These are phyloP conservation scores for Pedionomus torquatus DNA, from an alignment of 2,113 vertebrate species.

Conservation along the genomic window DNA sequence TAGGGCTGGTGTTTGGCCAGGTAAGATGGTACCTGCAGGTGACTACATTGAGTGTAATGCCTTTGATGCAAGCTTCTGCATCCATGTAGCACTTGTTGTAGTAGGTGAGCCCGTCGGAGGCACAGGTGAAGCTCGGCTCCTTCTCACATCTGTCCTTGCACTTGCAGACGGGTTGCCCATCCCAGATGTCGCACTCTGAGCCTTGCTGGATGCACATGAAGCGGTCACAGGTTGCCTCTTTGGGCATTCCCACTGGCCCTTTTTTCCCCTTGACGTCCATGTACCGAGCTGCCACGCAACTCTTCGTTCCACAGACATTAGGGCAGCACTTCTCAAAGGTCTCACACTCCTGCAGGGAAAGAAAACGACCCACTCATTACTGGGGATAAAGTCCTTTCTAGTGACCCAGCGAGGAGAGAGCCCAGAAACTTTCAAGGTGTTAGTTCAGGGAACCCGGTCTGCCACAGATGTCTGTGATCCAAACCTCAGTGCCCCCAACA, in stretches of 20 bases:
- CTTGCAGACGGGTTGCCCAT: slow-evolving; percentile 92
- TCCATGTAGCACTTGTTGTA: slow-evolving; percentile 99
- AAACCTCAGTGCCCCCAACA: background rate
- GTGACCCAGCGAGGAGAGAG: background rate
- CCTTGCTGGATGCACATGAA: slow-evolving; percentile 96
- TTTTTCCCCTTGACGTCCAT: slow-evolving; percentile 85
- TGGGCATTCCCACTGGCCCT: slow-evolving; percentile 87
- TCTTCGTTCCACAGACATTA: slow-evolving; percentile 93
- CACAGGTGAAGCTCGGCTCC: slow-evolving; percentile 95
- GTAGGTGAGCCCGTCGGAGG: slow-evolving; percentile 96
- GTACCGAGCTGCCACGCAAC: slow-evolving; percentile 93
- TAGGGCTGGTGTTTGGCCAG: slow-evolving; percentile 90
- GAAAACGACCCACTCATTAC: background rate
- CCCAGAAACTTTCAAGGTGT: background rate
- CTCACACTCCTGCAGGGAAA: slow-evolving; percentile 86
- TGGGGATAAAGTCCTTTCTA: background rate
- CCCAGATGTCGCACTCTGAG: slow-evolving; percentile 95
- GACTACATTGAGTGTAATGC: slow-evolving; percentile 87
- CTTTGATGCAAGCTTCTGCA: slow-evolving; percentile 94
- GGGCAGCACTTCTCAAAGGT: slow-evolving; percentile 95
- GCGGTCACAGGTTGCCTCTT: slow-evolving; percentile 86
- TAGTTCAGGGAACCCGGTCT: background rate
- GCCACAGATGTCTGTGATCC: background rate
- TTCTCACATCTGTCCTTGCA: slow-evolving; percentile 95
- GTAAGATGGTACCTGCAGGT: slow-evolving; percentile 91